Percentiles rank a stretch among this genome's conserved stretches.
These are phyloP conservation scores for Meganola albula DNA, from an alignment of 2,888 invertebrate genomes.

Conservation along the genomic window DNA sequence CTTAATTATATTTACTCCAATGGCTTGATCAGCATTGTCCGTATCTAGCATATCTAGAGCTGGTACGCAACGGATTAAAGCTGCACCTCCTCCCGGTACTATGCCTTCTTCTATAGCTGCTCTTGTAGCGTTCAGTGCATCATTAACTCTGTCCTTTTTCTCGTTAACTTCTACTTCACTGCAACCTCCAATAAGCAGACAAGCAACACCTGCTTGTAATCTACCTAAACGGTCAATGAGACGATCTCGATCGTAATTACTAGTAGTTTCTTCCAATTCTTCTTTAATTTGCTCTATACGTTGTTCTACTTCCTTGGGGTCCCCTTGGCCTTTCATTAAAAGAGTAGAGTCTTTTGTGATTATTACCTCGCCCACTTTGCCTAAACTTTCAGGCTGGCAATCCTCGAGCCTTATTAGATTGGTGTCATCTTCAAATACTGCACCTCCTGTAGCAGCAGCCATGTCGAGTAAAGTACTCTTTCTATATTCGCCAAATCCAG, in stretches of 20 bases:
- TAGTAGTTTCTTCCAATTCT: conserved; percentile 87
- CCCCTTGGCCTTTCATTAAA: conserved; percentile 82
- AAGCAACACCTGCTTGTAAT: conserved; percentile 87
- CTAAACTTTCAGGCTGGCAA: conserved; percentile 86
- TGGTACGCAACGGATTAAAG: conserved; percentile 88
- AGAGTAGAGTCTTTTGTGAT: conserved; percentile 96
- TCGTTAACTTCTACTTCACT: conserved; percentile 95
- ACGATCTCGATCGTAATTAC: conserved; percentile 94
- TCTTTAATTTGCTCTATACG: conserved; percentile 88
- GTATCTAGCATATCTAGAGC: conserved; percentile 80
- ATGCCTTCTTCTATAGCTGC: conserved; percentile 98
- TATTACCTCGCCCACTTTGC: conserved; percentile 90
- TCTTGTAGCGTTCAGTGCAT: conserved; percentile 95
- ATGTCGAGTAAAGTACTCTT: conserved; percentile 93
- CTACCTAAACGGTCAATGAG: conserved; percentile 92
- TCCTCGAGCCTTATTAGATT: conserved; percentile 93
- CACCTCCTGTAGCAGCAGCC: conserved; percentile 93
- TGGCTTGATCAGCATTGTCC: conserved; percentile 86
- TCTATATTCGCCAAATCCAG: conserved; percentile 96
- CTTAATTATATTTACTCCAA: conserved; percentile 87
- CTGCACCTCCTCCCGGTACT: conserved; percentile 96
- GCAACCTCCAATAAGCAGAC: conserved; percentile 89
- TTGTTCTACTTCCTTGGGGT: conserved; percentile 84
- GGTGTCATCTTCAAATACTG: conserved; percentile 95
- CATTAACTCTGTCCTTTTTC: conserved; percentile 96